phyloP scores from a whole-genome alignment of 2,888 invertebrate species.

The Erebia epiphron region DNA sequence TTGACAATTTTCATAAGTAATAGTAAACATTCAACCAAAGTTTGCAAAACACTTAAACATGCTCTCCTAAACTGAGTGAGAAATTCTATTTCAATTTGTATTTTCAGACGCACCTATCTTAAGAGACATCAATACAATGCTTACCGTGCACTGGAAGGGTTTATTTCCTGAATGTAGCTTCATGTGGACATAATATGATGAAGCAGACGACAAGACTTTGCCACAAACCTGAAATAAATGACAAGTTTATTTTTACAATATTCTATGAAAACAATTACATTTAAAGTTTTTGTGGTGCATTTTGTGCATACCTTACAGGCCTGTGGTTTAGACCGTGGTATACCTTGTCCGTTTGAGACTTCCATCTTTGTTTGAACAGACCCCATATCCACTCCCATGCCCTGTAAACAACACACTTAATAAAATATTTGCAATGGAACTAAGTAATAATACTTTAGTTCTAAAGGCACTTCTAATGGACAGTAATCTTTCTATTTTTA shows the following conservation, averaged over 20 bases:
- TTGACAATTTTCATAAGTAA: too few species aligned
- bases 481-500: too few species aligned
- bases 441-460: neutral
- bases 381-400: conserved; percentile 77
- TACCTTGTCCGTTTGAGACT: conserved; percentile 66
- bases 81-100: too few species aligned
- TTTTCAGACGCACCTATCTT: too few species aligned
- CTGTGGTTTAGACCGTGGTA: conserved; percentile 86
- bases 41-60: too few species aligned
- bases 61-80: too few species aligned
- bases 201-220: conserved; percentile 89
- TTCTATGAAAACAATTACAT: neutral
- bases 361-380: conserved; percentile 80
- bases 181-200: conserved; percentile 92
- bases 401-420: conserved; percentile 50
- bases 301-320: conserved; percentile 84
- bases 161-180: conserved; percentile 91
- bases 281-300: too few species aligned
- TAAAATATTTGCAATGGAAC: neutral
- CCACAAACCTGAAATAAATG: conserved; percentile 84
- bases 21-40: too few species aligned
- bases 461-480: too few species aligned
- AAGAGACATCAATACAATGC: conserved; percentile 33
- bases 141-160: conserved; percentile 89
- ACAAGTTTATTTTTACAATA: neutral